phyloP scores from a whole-genome alignment of 2,113 vertebrate genomes.

The Columbina picui region DNA sequence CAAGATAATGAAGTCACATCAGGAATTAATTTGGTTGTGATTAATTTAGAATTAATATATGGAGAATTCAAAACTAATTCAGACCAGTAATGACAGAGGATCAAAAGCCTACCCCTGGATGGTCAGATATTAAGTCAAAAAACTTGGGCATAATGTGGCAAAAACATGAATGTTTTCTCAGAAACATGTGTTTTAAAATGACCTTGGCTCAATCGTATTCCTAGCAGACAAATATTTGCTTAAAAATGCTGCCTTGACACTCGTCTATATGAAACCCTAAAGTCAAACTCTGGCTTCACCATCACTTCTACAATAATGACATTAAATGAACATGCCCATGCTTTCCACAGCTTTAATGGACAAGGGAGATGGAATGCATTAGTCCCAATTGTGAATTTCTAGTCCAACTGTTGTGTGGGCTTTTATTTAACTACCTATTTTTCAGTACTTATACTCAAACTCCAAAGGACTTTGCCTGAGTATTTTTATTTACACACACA shows the following conservation, averaged over 20 bases:
- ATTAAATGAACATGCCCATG: neutral
- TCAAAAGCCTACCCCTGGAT: neutral
- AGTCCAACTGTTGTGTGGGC: neutral
- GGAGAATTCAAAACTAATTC: neutral
- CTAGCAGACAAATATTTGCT: neutral
- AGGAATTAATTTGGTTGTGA: neutral
- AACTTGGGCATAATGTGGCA: fast-evolving
- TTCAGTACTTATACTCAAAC: neutral
- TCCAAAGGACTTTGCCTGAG: neutral
- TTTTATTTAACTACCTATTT: neutral
- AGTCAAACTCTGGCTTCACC: neutral
- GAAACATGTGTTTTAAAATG: neutral
- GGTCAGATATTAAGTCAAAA: neutral
- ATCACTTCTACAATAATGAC: neutral
- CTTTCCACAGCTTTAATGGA: neutral
- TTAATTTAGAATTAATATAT: neutral
- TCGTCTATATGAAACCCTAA: neutral
- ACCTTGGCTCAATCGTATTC: neutral
- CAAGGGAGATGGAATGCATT: neutral
- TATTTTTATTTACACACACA: neutral
- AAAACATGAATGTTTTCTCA: neutral
- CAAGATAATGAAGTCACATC: neutral
- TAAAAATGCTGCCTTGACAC: neutral
- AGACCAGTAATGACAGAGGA: neutral
- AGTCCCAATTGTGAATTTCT: neutral